Evolutionary conservation across 2,113 vertebrate species (phyloP), one percentile per base, ranked within the genome.

Genomic region (Thinocorus orbignyianus): DNA sequence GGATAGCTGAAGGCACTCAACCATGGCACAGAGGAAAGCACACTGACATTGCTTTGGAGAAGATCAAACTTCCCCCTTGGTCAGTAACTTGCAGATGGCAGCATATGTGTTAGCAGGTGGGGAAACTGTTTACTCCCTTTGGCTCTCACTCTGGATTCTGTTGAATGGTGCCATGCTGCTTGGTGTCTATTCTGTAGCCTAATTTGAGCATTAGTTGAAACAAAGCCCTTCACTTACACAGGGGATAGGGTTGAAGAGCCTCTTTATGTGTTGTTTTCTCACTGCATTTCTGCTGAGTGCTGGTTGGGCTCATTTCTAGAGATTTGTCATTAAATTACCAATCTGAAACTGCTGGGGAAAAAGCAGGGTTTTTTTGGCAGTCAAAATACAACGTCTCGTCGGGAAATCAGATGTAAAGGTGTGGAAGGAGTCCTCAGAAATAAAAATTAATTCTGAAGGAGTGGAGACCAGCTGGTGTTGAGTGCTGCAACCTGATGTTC

Each of bases 81-180:
- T 93, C 93, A 74, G 51, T 55, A 81, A 74, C 41, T 55, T 89
- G 81, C 81, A 93, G 95, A 91, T 88, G 81, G 83, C 58, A 88
- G 61, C 79, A 69, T 85, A 94, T 95, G 68, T 58, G 68, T 77
- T 92, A 90, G 79, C 88, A 94, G 82, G 82, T 92, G 93, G 74
- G 39, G 39, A 90, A 90, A 69, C n/a, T 71, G 73, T 95, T 96
- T 60, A 78, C 31, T 78, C 20, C 41, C 79, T 42, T 90, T 95
- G 82, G 85, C 93, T 96, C 49, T 37, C 12, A 2, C 9, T 65
- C 51, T 69, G 51, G 30, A 28, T 71, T 70, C 44, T 0, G 0
- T 54, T 81, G 37, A 66, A 80, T 46, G 24, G 31, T 92, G 39
- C 48, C 2, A 0, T 66, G 71, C 20, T 62, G n/a, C 26, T 26